Base-by-base conservation (phyloP, 2,888 invertebrate genomes). In the Trichogramma evanescens region DNA sequence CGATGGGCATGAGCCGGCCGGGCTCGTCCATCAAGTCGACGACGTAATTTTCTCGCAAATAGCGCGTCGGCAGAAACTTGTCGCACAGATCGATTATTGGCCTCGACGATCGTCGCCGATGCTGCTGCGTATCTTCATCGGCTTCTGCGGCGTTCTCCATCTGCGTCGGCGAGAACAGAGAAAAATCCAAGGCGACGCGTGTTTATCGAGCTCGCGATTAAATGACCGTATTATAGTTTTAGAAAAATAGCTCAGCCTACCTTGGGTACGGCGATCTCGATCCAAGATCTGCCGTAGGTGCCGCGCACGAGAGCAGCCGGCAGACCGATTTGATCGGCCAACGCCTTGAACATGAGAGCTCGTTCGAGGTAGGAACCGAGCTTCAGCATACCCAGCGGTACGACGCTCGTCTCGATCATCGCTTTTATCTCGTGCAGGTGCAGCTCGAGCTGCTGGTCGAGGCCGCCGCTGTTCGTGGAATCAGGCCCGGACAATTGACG, bases 241-340 rank as follows among this genome's bases (percentile, higher is more conserved):
- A 26, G 26, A 26, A 26, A 26, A 26, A 26, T 26, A 26, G 26
- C 26, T 26, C 26, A 26, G 3, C 49, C 61, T 59, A 77, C 61
- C 43, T 80, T 76, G 0, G 86, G 84, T 61, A 87, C 72, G 0
- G 86, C 83, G 38, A 88, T 74, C 71, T 88, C 87, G 66, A 86
- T 82, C 84, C 86, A 88, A 0, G 84, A 80, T 64, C 80, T 79
- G 0, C 83, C 83, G 57, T 82, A 80, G n/a, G 80, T 71, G 2
- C 82, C 78, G 3, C 87, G 80, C 61, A 81, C 80, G 60, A 88
- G 68, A 0, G 84, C 80, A 56, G 84, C 83, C 0, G 87, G 87
- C 62, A 88, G 65, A 0, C 84, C 84, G 38, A 84, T 72, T 49
- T 83, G 80, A 71, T 88, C 88, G 0, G 87, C 85, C 39, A 88